These are phyloP conservation scores for Peribatodes rhomboidaria DNA, from an alignment of 2,888 invertebrate genomes.

Conservation along the genomic window DNA sequence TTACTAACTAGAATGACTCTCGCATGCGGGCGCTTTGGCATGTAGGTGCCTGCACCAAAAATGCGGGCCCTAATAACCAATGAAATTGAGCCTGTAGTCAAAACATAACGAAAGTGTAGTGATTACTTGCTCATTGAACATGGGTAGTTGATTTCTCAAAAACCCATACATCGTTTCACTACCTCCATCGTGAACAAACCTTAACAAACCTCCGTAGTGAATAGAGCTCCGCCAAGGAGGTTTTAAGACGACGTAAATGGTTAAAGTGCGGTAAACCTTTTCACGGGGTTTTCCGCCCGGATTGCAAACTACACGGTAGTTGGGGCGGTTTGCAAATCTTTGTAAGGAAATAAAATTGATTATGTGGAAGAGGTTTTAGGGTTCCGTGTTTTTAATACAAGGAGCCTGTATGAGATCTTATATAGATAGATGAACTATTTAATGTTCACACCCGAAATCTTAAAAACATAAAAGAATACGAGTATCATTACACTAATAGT, in stretches of 20 bases:
- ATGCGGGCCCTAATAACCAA: too few relatives aligned
- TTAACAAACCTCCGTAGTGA: constrained; percentile 12
- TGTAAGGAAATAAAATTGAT: constrained; percentile 10
- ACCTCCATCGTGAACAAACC: neutral
- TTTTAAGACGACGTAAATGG: constrained; percentile 28
- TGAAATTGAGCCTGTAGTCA: too few relatives aligned
- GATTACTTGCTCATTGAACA: neutral
- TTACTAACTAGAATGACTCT: too few relatives aligned
- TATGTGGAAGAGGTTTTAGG: neutral
- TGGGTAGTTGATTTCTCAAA: neutral
- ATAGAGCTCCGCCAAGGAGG: constrained; percentile 15
- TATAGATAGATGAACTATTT: neutral
- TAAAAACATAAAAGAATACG: too few relatives aligned
- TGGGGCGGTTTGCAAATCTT: constrained; percentile 22
- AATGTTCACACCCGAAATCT: too few relatives aligned
- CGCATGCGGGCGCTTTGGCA: too few relatives aligned
- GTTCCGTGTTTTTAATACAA: neutral
- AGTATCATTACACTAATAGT: too few relatives aligned
- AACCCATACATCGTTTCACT: neutral
- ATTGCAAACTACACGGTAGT: constrained; percentile 16
- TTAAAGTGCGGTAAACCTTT: constrained; percentile 34
- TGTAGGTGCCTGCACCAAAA: too few relatives aligned
- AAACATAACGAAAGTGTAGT: neutral
- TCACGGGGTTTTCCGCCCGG: constrained; percentile 18
- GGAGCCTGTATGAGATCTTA: neutral